Conservation (phyloP, 2,113 vertebrate species). For the Lanius collurio region DNA sequence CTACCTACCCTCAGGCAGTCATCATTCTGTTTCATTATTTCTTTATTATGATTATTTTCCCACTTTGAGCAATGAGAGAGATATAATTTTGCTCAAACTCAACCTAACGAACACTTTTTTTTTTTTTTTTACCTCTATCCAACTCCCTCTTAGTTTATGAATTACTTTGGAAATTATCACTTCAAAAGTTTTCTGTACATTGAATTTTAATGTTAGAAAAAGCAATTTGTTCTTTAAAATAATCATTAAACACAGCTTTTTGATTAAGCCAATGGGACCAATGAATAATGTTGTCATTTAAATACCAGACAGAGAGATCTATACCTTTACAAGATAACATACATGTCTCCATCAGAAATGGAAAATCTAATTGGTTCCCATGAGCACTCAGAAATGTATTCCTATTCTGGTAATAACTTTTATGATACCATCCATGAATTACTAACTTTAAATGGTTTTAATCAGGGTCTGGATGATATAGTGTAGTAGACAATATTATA, state of each 20-base stretch:
- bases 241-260: not conserved
- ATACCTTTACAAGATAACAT: not conserved
- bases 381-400: not conserved
- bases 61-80: not conserved
- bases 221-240: slow-evolving; percentile 12
- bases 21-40: not conserved
- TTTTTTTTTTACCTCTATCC: not conserved
- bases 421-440: not conserved
- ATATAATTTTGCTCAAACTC: not conserved
- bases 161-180: not conserved
- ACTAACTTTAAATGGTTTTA: not conserved
- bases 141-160: not conserved
- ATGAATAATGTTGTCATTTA: not conserved
- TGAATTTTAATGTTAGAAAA: not conserved
- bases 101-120: not conserved
- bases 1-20: not conserved
- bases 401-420: not conserved
- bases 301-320: not conserved
- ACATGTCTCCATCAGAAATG: not conserved
- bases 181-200: not conserved
- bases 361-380: not conserved
- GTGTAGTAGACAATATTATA: not conserved
- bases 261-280: not conserved
- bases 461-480: not conserved
- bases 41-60: not conserved